Percentiles rank a stretch among this genome's conserved stretches.
Conservation (phyloP, 2,113 vertebrate genomes). For the Dascyllus trimaculatus region DNA sequence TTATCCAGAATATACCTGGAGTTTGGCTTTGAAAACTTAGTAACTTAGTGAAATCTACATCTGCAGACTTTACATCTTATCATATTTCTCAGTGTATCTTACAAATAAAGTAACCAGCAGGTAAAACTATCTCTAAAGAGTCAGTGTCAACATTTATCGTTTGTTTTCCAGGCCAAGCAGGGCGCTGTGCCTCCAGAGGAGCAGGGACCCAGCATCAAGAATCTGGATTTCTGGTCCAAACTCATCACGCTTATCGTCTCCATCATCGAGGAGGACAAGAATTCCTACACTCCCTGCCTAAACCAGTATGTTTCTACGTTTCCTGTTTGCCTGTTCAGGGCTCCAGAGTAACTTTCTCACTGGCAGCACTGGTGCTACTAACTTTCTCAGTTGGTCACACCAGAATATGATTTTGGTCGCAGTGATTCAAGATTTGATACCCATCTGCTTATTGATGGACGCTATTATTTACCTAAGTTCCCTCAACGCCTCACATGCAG, state of each 20-base stretch:
- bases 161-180: slow-evolving; percentile 90
- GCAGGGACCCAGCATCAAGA: slow-evolving; percentile 98
- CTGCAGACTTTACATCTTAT: neutral
- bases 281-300: slow-evolving; percentile 97
- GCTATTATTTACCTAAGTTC: too few species aligned
- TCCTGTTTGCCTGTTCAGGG: neutral
- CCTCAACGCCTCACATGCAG: too few species aligned
- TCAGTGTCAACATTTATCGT: neutral
- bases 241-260: slow-evolving; percentile 99
- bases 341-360: too few species aligned
- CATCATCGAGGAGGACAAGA: slow-evolving; percentile 99
- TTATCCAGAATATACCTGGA: too few species aligned
- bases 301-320: slow-evolving; percentile 91
- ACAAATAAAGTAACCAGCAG: neutral
- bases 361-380: too few species aligned
- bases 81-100: neutral
- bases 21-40: too few species aligned
- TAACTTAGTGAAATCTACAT: too few species aligned
- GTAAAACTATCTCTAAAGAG: neutral
- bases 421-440: too few species aligned
- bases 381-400: too few species aligned
- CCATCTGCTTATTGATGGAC: neutral
- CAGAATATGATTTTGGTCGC: too few species aligned
- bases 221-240: slow-evolving; percentile 99
- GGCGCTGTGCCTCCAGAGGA: slow-evolving; percentile 95